Evolutionary conservation across 2,797 vertebrate species (phyloP).

Genomic region (Eremophila alpestris): DNA sequence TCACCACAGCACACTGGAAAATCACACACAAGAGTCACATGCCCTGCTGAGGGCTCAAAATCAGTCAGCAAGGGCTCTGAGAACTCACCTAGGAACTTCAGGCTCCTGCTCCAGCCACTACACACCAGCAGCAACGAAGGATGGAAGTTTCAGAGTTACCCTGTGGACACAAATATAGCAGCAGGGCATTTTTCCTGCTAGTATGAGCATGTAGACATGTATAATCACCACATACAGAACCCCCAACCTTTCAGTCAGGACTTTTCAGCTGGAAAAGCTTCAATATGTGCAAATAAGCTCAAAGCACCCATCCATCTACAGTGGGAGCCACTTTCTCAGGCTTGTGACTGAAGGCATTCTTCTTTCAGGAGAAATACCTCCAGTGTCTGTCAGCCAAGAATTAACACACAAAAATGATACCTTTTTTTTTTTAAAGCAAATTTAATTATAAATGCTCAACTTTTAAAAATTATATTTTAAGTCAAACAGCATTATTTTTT

Average conservation of each 20-base stretch:
- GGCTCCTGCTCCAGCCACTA: neutral
- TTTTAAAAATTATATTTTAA: neutral
- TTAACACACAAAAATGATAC: neutral
- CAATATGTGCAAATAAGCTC: neutral
- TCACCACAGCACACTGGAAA: neutral
- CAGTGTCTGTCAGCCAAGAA: neutral
- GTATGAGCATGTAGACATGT: neutral
- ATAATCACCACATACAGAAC: neutral
- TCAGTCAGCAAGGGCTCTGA: neutral
- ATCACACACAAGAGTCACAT: neutral
- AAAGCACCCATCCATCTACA: neutral
- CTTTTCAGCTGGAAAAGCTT: neutral
- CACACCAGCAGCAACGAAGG: neutral
- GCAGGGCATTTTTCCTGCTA: neutral
- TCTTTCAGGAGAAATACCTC: neutral
- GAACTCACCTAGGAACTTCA: neutral
- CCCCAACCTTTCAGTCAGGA: neutral
- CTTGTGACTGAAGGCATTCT: neutral
- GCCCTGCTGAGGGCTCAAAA: neutral
- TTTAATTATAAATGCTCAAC: constrained; percentile 31
- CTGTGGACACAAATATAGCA: neutral
- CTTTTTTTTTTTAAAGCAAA: neutral
- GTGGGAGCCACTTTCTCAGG: neutral
- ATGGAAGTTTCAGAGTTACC: neutral
- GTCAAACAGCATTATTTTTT: neutral